Percentiles rank a stretch among this genome's conserved stretches.
Conservation (phyloP, 2,113 vertebrate genomes). For the Galeopterus variegatus region DNA sequence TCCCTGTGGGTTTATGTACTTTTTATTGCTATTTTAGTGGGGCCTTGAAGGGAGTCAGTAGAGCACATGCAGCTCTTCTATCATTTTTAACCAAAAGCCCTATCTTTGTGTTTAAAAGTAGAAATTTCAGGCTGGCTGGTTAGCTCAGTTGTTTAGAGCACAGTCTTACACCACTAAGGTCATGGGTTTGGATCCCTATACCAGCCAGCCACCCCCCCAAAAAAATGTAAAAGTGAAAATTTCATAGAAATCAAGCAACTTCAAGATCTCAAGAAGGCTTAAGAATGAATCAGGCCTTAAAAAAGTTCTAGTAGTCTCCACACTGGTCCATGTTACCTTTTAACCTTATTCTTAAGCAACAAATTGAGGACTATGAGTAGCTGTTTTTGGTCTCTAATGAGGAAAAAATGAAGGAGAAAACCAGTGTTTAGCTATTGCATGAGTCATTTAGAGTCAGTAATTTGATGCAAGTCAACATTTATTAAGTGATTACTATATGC, state of each 20-base stretch:
- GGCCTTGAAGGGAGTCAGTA: background rate
- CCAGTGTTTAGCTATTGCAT: background rate
- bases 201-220: too few species aligned
- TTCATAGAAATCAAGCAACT: constrained; percentile 55
- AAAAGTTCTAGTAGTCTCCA: constrained; percentile 59
- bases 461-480: constrained; percentile 44
- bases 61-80: background rate
- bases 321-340: background rate
- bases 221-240: too few species aligned
- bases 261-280: background rate
- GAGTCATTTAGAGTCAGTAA: constrained; percentile 1
- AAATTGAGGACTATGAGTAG: background rate
- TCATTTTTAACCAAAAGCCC: background rate
- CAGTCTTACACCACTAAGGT: too few species aligned
- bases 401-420: background rate
- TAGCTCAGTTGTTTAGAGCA: too few species aligned
- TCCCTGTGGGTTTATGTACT: background rate
- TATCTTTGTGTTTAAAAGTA: constrained; percentile 18
- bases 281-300: background rate
- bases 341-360: constrained; percentile 25
- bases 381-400: constrained; percentile 27
- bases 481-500: background rate
- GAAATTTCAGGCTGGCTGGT: too few species aligned
- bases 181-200: too few species aligned
- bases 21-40: background rate